Percentiles rank a stretch among this genome's conserved stretches.
These are phyloP conservation scores for Eledona agricola DNA, from an alignment of 2,888 invertebrate genomes.

Conservation along the genomic window DNA sequence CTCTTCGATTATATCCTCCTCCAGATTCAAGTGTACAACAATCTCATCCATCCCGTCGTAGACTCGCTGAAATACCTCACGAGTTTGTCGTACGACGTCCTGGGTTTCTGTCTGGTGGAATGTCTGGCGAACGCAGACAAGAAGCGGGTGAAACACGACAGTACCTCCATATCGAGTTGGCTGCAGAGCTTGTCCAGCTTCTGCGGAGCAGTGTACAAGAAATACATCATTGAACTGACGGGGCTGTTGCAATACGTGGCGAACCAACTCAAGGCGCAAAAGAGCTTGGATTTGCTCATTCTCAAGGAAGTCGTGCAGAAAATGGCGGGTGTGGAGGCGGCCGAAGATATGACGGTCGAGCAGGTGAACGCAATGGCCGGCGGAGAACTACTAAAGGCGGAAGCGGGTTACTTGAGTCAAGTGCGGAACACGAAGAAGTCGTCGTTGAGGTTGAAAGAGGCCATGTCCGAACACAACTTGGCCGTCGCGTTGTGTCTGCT, in stretches of 20 bases:
- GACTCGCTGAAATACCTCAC: constrained; percentile 97
- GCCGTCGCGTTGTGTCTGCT: constrained; percentile 92
- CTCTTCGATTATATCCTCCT: constrained; percentile 88
- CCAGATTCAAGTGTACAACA: constrained; percentile 62
- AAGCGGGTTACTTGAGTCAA: constrained; percentile 98
- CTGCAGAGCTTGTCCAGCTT: constrained; percentile 94
- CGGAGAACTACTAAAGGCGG: constrained; percentile 92
- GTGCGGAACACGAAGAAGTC: constrained; percentile 97
- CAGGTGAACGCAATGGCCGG: constrained; percentile 97
- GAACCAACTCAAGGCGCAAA: constrained; percentile 94
- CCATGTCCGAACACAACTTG: constrained; percentile 91
- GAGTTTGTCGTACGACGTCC: constrained; percentile 92
- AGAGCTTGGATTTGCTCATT: constrained; percentile 91
- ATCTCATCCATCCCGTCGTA: constrained; percentile 81
- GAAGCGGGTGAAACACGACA: constrained; percentile 84
- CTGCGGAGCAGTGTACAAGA: constrained; percentile 95
- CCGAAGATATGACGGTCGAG: constrained; percentile 94
- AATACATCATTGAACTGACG: constrained; percentile 94
- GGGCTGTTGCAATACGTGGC: constrained; percentile 96
- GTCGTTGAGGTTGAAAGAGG: constrained; percentile 92
- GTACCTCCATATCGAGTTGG: constrained; percentile 93
- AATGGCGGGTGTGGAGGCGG: constrained; percentile 98
- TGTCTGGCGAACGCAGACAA: constrained; percentile 83
- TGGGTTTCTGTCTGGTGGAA: constrained; percentile 95
- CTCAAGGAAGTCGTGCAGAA: constrained; percentile 98